These are phyloP conservation scores for Oreochromis tanganicae DNA, from an alignment of 2,113 vertebrate genomes.

Conservation along the genomic window DNA sequence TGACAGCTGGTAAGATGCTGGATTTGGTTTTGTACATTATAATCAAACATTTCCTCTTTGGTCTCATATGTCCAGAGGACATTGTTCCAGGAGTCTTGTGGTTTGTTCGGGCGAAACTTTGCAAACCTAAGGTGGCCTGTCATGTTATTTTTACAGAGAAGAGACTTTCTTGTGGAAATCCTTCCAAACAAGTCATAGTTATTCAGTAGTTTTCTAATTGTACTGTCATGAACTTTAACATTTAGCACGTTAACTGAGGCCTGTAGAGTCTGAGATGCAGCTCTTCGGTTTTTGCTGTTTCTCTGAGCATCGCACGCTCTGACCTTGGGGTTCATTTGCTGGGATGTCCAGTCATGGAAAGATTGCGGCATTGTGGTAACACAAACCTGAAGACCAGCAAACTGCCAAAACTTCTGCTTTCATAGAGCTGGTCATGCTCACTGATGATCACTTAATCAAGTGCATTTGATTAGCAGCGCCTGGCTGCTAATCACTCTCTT, in stretches of 20 bases:
- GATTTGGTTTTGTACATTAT: neutral
- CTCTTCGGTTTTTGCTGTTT: neutral
- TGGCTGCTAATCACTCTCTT: neutral
- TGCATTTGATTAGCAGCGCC: neutral
- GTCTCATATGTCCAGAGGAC: neutral
- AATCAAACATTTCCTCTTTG: neutral
- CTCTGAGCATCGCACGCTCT: neutral
- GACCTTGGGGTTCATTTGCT: neutral
- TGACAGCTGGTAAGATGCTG: neutral
- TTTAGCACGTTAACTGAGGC: neutral
- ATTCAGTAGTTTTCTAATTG: neutral
- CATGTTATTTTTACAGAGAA: neutral
- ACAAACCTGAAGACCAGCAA: neutral
- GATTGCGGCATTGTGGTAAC: neutral
- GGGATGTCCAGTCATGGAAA: neutral
- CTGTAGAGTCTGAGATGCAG: neutral
- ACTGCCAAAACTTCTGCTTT: neutral
- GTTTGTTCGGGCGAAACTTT: neutral
- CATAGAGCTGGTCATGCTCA: neutral
- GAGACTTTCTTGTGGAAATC: neutral
- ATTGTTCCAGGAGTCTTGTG: neutral
- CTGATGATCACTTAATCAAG: neutral
- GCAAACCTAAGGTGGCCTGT: neutral
- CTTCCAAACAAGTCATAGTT: neutral
- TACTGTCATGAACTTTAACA: neutral